Evolutionary conservation across 2,797 vertebrate genomes (phyloP).

Genomic region (Oophaga sylvatica): DNA sequence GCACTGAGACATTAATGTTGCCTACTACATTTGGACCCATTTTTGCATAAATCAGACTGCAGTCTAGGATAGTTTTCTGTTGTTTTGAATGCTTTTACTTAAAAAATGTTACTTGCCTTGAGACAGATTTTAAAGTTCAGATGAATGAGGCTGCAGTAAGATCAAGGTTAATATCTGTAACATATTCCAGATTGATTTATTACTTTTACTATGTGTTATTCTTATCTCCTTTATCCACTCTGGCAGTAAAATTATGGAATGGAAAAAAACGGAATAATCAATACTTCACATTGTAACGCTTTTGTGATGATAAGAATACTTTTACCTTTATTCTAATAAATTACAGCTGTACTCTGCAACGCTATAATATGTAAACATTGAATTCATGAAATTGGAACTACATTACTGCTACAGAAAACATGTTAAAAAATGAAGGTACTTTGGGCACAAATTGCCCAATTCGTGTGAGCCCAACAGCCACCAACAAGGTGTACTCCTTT

Average conservation of each 20-base stretch:
- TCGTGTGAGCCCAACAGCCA: too few relatives aligned
- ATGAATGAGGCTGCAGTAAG: neutral
- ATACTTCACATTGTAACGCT: constrained; percentile 18
- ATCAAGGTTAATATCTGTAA: constrained; percentile 53
- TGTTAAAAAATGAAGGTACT: too few relatives aligned
- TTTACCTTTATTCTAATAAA: neutral
- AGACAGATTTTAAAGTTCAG: constrained; percentile 24
- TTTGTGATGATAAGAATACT: neutral
- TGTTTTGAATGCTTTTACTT: constrained; percentile 3
- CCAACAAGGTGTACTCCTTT: too few relatives aligned
- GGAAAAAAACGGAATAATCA: constrained; percentile 28
- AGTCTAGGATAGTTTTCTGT: constrained; percentile 11
- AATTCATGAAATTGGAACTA: too few relatives aligned
- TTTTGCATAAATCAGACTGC: neutral
- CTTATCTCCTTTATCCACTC: constrained; percentile 27
- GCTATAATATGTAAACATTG: too few relatives aligned
- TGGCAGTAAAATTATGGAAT: constrained; percentile 11
- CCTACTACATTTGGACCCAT: neutral
- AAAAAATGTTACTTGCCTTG: constrained; percentile 15
- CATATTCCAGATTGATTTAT: constrained; percentile 57
- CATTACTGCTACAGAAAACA: too few relatives aligned
- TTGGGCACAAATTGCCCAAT: too few relatives aligned
- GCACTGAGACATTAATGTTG: neutral
- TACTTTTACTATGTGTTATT: neutral
- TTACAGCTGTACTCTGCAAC: too few relatives aligned